Conservation (phyloP, 2,113 vertebrate species). For the Pseudolaguvia tuberculata region DNA sequence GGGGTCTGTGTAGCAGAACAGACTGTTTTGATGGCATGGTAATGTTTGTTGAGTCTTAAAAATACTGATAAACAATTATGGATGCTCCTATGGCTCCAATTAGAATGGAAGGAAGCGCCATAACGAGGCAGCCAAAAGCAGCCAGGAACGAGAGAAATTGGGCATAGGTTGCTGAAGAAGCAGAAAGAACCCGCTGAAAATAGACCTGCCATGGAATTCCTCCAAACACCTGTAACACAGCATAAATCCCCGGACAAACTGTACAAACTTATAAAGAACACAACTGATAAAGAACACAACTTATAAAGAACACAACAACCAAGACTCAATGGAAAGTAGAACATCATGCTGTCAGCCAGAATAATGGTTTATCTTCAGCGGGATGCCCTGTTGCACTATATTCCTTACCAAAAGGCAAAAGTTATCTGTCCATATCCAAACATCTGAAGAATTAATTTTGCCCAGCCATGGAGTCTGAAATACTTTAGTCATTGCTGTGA, state of each 20-base stretch:
- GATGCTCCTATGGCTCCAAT: slow-evolving; percentile 96
- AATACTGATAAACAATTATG: slow-evolving; percentile 73
- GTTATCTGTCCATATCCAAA: slow-evolving; percentile 91
- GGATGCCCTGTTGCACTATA: not conserved
- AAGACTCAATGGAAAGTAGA: not conserved
- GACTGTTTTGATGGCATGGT: slow-evolving; percentile 99
- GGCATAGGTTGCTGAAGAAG: slow-evolving; percentile 93
- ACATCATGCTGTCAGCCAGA: not conserved
- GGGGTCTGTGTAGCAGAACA: too few species aligned
- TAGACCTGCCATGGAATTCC: slow-evolving; percentile 98
- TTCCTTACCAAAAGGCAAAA: slow-evolving; percentile 86
- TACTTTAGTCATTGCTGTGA: slow-evolving; percentile 80
- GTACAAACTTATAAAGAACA: not conserved
- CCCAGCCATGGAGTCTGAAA: slow-evolving; percentile 91
- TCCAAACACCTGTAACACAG: slow-evolving; percentile 78
- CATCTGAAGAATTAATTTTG: slow-evolving; percentile 72
- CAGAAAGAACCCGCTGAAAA: slow-evolving; percentile 94
- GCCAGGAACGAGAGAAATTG: slow-evolving; percentile 95
- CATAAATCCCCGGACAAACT: slow-evolving; percentile 38
- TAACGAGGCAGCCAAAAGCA: slow-evolving; percentile 91
- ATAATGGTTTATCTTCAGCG: not conserved
- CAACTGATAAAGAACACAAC: slow-evolving; percentile 41
- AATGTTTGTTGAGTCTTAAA: slow-evolving; percentile 96
- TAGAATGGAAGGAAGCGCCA: slow-evolving; percentile 89
- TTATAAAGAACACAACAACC: not conserved